These are phyloP conservation scores for Drymodes brunneopygia DNA, from an alignment of 2,113 vertebrate species.

Conservation along the genomic window DNA sequence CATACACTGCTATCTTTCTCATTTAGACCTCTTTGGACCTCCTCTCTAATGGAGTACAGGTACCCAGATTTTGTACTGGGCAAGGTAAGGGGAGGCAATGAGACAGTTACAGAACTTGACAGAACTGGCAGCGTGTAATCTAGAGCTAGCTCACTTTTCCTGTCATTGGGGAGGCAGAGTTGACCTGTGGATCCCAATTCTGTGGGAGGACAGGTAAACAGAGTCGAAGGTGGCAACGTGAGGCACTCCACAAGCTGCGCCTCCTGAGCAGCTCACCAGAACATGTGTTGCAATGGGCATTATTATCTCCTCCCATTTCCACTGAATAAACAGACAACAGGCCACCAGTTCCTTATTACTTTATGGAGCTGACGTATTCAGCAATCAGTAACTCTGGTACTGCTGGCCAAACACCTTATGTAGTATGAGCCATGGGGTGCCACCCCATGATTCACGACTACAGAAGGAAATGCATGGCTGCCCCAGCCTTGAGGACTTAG, in stretches of 20 bases:
- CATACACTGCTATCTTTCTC: not conserved
- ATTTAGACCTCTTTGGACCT: not conserved
- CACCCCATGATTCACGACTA: not conserved
- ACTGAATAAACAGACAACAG: not conserved
- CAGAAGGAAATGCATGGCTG: not conserved
- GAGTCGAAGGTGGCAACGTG: accelerated
- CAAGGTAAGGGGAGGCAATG: not conserved
- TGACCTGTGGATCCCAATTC: not conserved
- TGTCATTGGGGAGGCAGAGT: not conserved
- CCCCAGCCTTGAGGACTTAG: not conserved
- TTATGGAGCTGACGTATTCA: not conserved
- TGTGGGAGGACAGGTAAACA: not conserved
- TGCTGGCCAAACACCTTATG: accelerated
- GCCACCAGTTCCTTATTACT: not conserved
- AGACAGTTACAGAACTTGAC: not conserved
- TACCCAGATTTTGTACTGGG: not conserved
- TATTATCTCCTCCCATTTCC: not conserved
- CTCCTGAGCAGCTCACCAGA: not conserved
- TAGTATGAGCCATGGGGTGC: not conserved
- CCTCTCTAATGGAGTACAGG: not conserved
- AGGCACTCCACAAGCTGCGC: not conserved
- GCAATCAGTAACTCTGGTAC: not conserved
- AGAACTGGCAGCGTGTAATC: not conserved
- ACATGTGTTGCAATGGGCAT: accelerated
- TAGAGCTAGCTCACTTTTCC: not conserved